Base-by-base conservation (phyloP, 2,797 vertebrate genomes). In the Muscicapa striata region DNA sequence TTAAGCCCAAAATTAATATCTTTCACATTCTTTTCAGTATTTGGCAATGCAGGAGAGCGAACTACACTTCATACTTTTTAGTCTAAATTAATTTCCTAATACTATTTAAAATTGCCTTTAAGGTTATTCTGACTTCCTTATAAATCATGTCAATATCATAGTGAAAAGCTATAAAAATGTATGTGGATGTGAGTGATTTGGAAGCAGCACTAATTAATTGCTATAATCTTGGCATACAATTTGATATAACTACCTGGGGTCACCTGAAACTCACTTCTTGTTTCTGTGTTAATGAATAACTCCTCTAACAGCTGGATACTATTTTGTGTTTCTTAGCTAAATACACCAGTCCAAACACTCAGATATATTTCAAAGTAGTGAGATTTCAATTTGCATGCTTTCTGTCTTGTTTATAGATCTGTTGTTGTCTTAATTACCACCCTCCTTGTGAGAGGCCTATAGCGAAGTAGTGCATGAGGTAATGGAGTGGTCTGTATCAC, bases 81-180 rank as follows among this genome's bases (percentile, higher is more conserved):
- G 29, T 77, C 43, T 38, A 89, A 84, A 82, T 76, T 90, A 67
- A 59, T 91, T 95, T 95, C 36, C 52, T 89, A 49, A 57, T 54
- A 26, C 38, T 76, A 41, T 82, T 84, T 84, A 63, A 93, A 95
- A 90, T 73, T 59, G 61, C 12, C 27, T 89, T 86, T 51, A 57
- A 43, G 18, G 49, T 84, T 94, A 59, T 86, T 91, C 32, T 62
- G 26, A 51, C 67, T 90, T 90, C 12, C 59, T 82, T 86, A 82
- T 78, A 90, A 95, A 94, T 94, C 12, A 81, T 29, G 16, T 73
- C 51, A 66, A 23, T 78, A 57, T 43, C 22, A 24, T 43, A 46
- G 32, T 20, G 49, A 70, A 90, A 67, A 30, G 29, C 38, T 30
- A 77, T 77, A 61, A 70, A 92, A 94, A 70, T 55, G 6, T 54